Evolutionary conservation across 2,888 invertebrate species (phyloP), one percentile per base, ranked within the genome.

Genomic region (Schrankia costaestrigalis): DNA sequence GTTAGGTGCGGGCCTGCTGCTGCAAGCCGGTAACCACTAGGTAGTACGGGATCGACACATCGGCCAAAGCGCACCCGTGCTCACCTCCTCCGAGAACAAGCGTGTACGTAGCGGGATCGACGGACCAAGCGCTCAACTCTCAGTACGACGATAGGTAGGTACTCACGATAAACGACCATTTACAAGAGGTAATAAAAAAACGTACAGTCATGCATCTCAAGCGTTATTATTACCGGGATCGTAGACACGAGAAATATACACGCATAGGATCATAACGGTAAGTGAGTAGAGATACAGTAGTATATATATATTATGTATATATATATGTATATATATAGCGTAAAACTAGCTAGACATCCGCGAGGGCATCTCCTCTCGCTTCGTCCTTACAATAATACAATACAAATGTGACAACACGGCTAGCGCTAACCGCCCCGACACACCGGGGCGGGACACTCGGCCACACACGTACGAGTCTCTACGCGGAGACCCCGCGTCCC

Each of bases 211-310:
- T 93, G 93, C 93, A 93, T 92, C 76, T 91, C 91, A 93, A 93
- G 93, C 93, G 93, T 93, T 93, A 93, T 93, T 93, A 93, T 93
- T 93, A 93, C 92, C 93, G 93, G 93, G 93, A 92, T 91, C 88
- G 82, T 81, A 83, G 83, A 78, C 80, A 85, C 81, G 86, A 87
- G 85, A 86, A 85, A 86, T 85, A 84, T 85, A 86, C 86, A 86
- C 86, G 85, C 85, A 84, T 81, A 82, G 77, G 79, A 80, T 78
- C 76, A 80, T 78, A 79, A 83, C 81, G 80, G 73, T 77, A 78
- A 80, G 80, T 81, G 83, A 83, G 71, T 80, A 76, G 71, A 78
- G 81, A 85, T 75, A 83, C 74, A 81, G 79, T 83, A 80, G 73
- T 74, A 78, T 78, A 82, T 75, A 72, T 53, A 53, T 35, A 25